phyloP scores from a whole-genome alignment of 2,113 vertebrate species.

The Paradisaea rubra region DNA sequence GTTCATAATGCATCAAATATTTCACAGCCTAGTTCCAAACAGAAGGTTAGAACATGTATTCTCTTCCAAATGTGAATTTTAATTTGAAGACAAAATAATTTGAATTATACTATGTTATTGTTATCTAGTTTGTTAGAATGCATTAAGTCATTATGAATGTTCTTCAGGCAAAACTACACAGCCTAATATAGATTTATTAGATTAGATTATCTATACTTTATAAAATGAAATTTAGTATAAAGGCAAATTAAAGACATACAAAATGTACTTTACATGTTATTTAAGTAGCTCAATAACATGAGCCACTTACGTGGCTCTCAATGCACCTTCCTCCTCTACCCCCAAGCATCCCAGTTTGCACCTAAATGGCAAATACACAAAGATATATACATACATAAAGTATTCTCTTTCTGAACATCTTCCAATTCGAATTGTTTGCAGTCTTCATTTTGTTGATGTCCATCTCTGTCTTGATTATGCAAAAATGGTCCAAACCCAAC shows the following conservation, averaged over 20 bases:
- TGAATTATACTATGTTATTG: neutral
- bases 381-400: constrained; percentile 57
- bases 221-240: neutral
- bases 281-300: neutral
- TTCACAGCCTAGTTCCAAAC: neutral
- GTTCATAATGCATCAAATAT: neutral
- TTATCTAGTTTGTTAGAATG: neutral
- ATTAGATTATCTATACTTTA: neutral
- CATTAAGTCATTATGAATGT: neutral
- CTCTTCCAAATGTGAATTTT: neutral
- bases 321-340: neutral
- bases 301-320: neutral
- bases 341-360: neutral
- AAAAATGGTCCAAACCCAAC: constrained; percentile 66
- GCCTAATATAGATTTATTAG: neutral
- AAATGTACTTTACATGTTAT: neutral
- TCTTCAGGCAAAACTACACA: neutral
- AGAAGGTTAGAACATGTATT: neutral
- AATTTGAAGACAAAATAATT: neutral
- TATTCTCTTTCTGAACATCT: constrained; percentile 48
- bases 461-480: constrained; percentile 55
- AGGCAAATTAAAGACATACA: neutral
- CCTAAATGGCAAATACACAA: neutral
- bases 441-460: constrained; percentile 27
- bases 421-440: constrained; percentile 58